Conservation (phyloP, 92 coral and sea anemone genomes). For the Desmophyllum pertusum region DNA sequence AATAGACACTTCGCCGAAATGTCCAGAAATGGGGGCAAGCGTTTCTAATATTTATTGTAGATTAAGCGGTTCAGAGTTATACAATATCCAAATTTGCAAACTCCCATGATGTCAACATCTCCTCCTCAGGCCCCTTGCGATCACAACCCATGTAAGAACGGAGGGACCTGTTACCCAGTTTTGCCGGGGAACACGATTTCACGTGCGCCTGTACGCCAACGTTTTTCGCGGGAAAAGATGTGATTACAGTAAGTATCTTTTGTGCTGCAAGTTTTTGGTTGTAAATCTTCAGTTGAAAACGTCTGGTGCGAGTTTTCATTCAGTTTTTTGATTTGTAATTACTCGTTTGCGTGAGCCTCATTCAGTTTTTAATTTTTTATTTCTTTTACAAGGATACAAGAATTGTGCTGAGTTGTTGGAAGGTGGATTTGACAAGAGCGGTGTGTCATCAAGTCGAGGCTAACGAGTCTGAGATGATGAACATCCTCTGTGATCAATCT, state of each 20-base stretch:
- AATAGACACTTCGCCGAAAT: too few relatives aligned
- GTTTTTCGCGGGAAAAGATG: background rate
- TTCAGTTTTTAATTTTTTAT: background rate
- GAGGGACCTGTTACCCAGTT: background rate
- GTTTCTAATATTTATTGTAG: too few relatives aligned
- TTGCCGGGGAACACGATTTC: background rate
- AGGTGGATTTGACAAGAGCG: background rate
- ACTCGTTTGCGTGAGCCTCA: too few relatives aligned
- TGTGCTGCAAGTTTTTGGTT: too few relatives aligned
- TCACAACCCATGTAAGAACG: slow-evolving; percentile 7
- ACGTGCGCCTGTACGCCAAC: background rate
- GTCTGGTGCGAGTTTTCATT: too few relatives aligned
- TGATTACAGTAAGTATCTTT: background rate
- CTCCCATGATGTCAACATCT: too few relatives aligned
- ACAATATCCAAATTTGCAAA: too few relatives aligned
- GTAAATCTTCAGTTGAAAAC: too few relatives aligned
- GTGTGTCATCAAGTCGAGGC: slow-evolving; percentile 1
- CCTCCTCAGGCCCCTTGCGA: slow-evolving; percentile 26
- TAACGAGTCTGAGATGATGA: background rate
- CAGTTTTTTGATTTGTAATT: too few relatives aligned
- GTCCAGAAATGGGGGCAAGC: too few relatives aligned
- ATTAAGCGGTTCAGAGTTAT: too few relatives aligned
- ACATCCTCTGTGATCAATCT: slow-evolving; percentile 12
- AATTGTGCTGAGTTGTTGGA: background rate
- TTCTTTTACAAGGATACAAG: background rate